Evolutionary conservation across 1,140 invertebrate species (phyloP).

Genomic region (Telenomus remus): DNA sequence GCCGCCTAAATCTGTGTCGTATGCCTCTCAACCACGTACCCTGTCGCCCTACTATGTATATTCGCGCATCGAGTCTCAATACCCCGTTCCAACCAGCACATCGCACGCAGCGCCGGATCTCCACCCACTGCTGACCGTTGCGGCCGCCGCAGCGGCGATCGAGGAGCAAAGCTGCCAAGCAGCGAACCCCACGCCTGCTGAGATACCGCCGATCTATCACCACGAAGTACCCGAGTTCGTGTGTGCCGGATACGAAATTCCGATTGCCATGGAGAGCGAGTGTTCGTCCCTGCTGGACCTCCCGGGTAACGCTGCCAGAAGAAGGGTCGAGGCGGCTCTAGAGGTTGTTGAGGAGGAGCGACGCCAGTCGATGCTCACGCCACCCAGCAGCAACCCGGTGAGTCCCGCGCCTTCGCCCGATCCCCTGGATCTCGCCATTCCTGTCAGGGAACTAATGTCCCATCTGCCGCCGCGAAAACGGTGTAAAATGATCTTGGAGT

Average conservation of each 20-base stretch:
- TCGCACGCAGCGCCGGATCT: constrained; percentile 5
- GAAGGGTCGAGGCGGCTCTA: constrained; percentile 82
- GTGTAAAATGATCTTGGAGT: constrained; percentile 84
- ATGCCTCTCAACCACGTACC: constrained; percentile 54
- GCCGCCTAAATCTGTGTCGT: constrained; percentile 10
- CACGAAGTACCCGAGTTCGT: constrained; percentile 59
- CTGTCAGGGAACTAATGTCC: constrained; percentile 70
- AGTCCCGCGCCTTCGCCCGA: constrained; percentile 79
- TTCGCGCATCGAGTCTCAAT: constrained; percentile 28
- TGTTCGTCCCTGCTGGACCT: constrained; percentile 67
- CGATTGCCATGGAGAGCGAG: constrained; percentile 47
- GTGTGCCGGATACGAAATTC: constrained; percentile 59
- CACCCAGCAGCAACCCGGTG: constrained; percentile 79
- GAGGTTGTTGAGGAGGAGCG: constrained; percentile 76
- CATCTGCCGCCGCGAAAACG: constrained; percentile 84
- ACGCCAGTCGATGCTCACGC: constrained; percentile 77
- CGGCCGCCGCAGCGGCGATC: constrained; percentile 65
- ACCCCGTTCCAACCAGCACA: constrained; percentile 2
- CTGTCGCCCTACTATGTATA: constrained; percentile 65
- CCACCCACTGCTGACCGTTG: constrained; percentile 74
- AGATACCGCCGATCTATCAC: constrained; percentile 60
- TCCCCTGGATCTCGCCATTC: constrained; percentile 76
- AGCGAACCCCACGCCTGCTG: constrained; percentile 9
- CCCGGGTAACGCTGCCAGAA: constrained; percentile 80
- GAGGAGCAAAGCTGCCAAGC: constrained; percentile 62